Percentiles rank a stretch among this genome's conserved stretches.
Conservation (phyloP, 2,888 invertebrate genomes). For the Metellina segmentata region DNA sequence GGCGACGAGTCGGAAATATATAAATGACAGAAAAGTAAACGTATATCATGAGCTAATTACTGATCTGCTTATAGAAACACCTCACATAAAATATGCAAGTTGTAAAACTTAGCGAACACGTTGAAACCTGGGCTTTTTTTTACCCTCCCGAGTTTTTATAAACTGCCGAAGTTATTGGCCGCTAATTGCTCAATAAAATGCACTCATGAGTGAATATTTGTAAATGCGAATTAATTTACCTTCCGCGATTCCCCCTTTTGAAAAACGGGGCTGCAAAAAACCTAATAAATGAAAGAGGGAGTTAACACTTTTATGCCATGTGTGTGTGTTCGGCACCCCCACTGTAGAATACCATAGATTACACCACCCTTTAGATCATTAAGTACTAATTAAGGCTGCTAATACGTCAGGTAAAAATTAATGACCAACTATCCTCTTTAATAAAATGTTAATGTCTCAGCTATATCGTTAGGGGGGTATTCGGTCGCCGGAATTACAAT, state of each 20-base stretch:
- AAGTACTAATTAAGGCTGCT: constrained; percentile 73
- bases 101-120: constrained; percentile 34
- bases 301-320: constrained; percentile 56
- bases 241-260: constrained; percentile 6
- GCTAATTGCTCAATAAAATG: constrained; percentile 73
- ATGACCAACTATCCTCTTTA: constrained; percentile 70
- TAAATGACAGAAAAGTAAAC: constrained; percentile 61
- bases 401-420: constrained; percentile 74
- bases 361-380: constrained; percentile 68
- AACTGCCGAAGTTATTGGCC: constrained; percentile 57
- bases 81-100: constrained; percentile 46
- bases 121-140: constrained; percentile 16
- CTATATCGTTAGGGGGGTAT: constrained; percentile 68
- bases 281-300: constrained; percentile 60
- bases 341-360: constrained; percentile 41
- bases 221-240: constrained; percentile 70
- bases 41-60: constrained; percentile 54
- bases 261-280: constrained; percentile 54
- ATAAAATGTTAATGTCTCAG: constrained; percentile 73
- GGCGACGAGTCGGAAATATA: constrained; percentile 30
- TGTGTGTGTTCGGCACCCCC: constrained; percentile 17
- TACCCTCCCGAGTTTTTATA: constrained; percentile 28
- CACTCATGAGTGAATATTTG: constrained; percentile 67
- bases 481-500: constrained; percentile 44
- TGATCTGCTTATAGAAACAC: constrained; percentile 16